Evolutionary conservation across 2,888 invertebrate genomes (phyloP).

Genomic region (Drosophila trichaetosa): DNA sequence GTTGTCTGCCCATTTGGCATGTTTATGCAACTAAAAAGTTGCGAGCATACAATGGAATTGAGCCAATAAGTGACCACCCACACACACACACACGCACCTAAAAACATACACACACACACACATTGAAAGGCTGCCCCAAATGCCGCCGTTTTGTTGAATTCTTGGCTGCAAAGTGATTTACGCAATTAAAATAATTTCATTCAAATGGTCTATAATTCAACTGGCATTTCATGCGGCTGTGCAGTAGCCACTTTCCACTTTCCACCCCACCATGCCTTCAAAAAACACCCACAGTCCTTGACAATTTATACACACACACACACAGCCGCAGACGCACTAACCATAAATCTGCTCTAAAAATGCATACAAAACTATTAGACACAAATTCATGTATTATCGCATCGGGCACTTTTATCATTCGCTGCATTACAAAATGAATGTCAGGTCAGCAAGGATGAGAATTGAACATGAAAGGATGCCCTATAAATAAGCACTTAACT

Average conservation of each 20-base stretch:
- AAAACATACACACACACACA: neutral
- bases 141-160: slow-evolving; percentile 73
- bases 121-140: slow-evolving; percentile 33
- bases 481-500: neutral
- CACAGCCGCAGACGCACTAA: slow-evolving; percentile 4
- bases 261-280: slow-evolving; percentile 33
- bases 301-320: slow-evolving; percentile 28
- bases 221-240: slow-evolving; percentile 70
- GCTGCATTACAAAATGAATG: slow-evolving; percentile 8
- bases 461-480: neutral
- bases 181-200: slow-evolving; percentile 80
- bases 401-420: slow-evolving; percentile 38
- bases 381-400: slow-evolving; percentile 49
- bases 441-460: neutral
- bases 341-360: slow-evolving; percentile 58
- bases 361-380: slow-evolving; percentile 48
- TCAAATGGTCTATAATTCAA: slow-evolving; percentile 79
- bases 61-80: slow-evolving; percentile 68
- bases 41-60: slow-evolving; percentile 65
- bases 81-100: slow-evolving; percentile 4
- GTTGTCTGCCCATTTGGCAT: slow-evolving; percentile 21
- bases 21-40: slow-evolving; percentile 49
- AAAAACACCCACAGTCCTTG: slow-evolving; percentile 35
- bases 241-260: slow-evolving; percentile 52
- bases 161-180: slow-evolving; percentile 76